These are phyloP conservation scores for Drosophila azteca DNA, from an alignment of 1,140 invertebrate genomes.

Conservation along the genomic window DNA sequence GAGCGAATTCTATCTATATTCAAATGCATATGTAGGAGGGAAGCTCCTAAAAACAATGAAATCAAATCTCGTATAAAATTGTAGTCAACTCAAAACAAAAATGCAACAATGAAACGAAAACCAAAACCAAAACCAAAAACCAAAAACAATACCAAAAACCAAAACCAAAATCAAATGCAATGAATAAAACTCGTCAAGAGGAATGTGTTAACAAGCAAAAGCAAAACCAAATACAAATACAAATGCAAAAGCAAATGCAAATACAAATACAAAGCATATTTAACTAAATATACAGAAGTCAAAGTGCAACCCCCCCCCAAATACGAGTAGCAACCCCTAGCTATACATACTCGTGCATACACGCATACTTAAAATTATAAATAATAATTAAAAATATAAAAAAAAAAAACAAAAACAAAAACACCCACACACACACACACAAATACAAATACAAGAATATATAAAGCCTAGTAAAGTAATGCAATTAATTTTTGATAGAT, in stretches of 20 bases:
- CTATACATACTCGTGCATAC: slow-evolving; percentile 17
- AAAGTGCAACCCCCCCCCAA: slow-evolving; percentile 18
- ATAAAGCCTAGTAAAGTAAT: slow-evolving; percentile 39
- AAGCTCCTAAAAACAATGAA: slow-evolving; percentile 47
- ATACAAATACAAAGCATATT: slow-evolving; percentile 41
- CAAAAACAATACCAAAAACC: not conserved
- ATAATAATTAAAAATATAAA: not conserved
- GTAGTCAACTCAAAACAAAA: slow-evolving; percentile 31
- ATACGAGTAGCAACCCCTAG: slow-evolving; percentile 28
- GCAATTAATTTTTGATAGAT: slow-evolving; percentile 77
- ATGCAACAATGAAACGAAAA: slow-evolving; percentile 27
- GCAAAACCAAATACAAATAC: slow-evolving; percentile 38
- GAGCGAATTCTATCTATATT: slow-evolving; percentile 52
- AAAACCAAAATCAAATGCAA: slow-evolving; percentile 64
- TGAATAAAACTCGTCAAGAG: slow-evolving; percentile 80
- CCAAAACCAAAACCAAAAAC: slow-evolving; percentile 18
- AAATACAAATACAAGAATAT: slow-evolving; percentile 21
- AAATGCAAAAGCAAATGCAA: slow-evolving; percentile 7
- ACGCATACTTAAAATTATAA: slow-evolving; percentile 14
- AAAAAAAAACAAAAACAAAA: slow-evolving; percentile 7
- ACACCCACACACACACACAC: slow-evolving; percentile 3
- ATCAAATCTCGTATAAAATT: slow-evolving; percentile 38
- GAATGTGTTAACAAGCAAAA: slow-evolving; percentile 79
- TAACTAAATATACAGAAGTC: slow-evolving; percentile 57
- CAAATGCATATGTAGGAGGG: slow-evolving; percentile 39